phyloP scores from a whole-genome alignment of 2,113 vertebrate genomes.

The Pelecanoides urinatrix region DNA sequence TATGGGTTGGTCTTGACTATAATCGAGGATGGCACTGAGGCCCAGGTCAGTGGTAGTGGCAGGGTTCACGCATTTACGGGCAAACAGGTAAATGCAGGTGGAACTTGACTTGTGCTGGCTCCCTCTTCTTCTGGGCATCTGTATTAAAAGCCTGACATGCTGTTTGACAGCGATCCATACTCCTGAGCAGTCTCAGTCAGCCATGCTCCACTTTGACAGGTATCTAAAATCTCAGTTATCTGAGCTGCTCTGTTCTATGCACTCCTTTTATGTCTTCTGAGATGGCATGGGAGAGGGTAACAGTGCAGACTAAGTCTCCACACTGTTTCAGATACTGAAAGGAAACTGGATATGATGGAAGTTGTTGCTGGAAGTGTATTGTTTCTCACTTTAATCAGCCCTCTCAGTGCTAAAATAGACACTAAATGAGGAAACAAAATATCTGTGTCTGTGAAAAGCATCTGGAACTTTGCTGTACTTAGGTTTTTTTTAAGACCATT shows the following conservation, averaged over 20 bases:
- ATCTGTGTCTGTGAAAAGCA: neutral
- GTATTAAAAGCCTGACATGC: neutral
- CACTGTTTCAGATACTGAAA: neutral
- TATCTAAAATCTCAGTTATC: conserved; percentile 14
- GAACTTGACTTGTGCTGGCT: neutral
- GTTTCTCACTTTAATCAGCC: conserved; percentile 17
- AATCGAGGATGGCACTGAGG: neutral
- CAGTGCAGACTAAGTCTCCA: neutral
- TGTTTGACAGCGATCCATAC: neutral
- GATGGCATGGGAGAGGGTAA: neutral
- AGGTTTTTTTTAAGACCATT: neutral
- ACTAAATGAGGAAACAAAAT: conserved; percentile 13
- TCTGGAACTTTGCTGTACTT: neutral
- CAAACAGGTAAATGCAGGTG: neutral
- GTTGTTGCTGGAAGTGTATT: neutral
- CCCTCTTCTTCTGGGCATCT: neutral
- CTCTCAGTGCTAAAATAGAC: neutral
- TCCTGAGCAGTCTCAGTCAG: neutral
- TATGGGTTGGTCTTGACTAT: neutral
- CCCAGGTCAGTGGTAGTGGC: neutral
- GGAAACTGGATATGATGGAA: neutral
- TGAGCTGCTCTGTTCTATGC: conserved; percentile 2
- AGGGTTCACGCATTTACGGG: neutral
- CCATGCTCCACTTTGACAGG: neutral
- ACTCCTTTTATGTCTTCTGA: conserved; percentile 8